These are phyloP conservation scores for Chromis chromis DNA, from an alignment of 2,797 vertebrate genomes.

Conservation along the genomic window DNA sequence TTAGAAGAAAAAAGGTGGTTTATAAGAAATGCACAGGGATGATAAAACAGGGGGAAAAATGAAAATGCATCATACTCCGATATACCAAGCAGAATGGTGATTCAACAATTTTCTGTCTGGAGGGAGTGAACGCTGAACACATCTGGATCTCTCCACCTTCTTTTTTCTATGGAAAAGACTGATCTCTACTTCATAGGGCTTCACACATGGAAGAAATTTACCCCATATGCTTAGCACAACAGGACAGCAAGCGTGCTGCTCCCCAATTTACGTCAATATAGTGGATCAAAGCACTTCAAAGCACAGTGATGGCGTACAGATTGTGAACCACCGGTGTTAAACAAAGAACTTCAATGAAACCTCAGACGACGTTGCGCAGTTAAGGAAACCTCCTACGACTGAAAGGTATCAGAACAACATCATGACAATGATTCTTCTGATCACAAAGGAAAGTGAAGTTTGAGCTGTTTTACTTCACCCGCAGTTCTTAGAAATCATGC, in stretches of 20 bases:
- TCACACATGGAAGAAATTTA: conserved; percentile 83
- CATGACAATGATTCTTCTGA: conserved; percentile 6
- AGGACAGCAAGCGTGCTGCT: conserved; percentile 77
- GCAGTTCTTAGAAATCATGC: conserved; percentile 34
- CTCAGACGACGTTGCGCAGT: conserved; percentile 24
- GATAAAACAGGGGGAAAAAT: conserved; percentile 36
- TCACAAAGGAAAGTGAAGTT: conserved; percentile 35
- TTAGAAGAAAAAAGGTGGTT: conserved; percentile 34
- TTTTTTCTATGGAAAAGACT: conserved; percentile 71
- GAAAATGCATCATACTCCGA: conserved; percentile 14
- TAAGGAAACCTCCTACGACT: conserved; percentile 33
- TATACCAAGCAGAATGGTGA: conserved; percentile 38
- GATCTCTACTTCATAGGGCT: conserved; percentile 77
- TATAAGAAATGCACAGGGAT: conserved; percentile 40
- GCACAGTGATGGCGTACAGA: conserved; percentile 63
- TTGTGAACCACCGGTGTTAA: conserved; percentile 58
- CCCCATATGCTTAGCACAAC: conserved; percentile 79
- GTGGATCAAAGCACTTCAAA: conserved; percentile 81
- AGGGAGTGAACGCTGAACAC: conserved; percentile 43
- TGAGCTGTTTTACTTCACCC: conserved; percentile 17
- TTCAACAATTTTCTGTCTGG: conserved; percentile 58
- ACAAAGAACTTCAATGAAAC: conserved; percentile 63
- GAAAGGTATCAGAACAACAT: conserved; percentile 43
- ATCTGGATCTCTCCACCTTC: conserved; percentile 74
- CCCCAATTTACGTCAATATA: conserved; percentile 80